Evolutionary conservation across 2,797 vertebrate species (phyloP).

Genomic region (Iguana delicatissima): DNA sequence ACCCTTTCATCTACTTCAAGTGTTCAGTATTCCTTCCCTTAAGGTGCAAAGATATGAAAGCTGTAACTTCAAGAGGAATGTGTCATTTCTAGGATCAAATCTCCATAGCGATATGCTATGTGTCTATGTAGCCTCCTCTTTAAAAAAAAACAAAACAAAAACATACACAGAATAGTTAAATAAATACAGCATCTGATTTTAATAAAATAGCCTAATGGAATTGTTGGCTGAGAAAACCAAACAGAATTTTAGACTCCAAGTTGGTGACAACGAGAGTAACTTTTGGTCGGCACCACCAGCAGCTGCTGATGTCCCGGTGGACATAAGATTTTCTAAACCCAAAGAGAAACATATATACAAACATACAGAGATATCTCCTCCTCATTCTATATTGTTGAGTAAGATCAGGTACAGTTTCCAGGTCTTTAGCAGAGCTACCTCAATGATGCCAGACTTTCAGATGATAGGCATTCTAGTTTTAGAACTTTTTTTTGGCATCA

Average conservation of each 20-base stretch:
- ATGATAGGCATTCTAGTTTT: neutral
- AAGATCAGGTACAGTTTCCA: neutral
- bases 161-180: slow-evolving; percentile 46
- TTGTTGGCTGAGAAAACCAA: slow-evolving; percentile 12
- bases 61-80: slow-evolving; percentile 16
- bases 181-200: slow-evolving; percentile 46
- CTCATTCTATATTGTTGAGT: neutral
- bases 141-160: too few species aligned
- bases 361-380: neutral
- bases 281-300: slow-evolving; percentile 42
- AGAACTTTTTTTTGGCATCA: neutral
- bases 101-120: slow-evolving; percentile 64
- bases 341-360: neutral
- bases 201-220: slow-evolving; percentile 34
- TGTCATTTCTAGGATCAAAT: slow-evolving; percentile 5
- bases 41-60: slow-evolving; percentile 20
- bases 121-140: slow-evolving; percentile 45
- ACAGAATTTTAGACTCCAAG: slow-evolving; percentile 45
- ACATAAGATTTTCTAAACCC: slow-evolving; percentile 10
- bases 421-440: neutral
- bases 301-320: slow-evolving; percentile 14
- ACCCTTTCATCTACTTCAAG: too few species aligned
- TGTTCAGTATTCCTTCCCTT: neutral
- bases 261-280: slow-evolving; percentile 24
- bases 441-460: neutral